Evolutionary conservation across 2,113 vertebrate genomes (phyloP).

Genomic region (Potamarius usumacintae): DNA sequence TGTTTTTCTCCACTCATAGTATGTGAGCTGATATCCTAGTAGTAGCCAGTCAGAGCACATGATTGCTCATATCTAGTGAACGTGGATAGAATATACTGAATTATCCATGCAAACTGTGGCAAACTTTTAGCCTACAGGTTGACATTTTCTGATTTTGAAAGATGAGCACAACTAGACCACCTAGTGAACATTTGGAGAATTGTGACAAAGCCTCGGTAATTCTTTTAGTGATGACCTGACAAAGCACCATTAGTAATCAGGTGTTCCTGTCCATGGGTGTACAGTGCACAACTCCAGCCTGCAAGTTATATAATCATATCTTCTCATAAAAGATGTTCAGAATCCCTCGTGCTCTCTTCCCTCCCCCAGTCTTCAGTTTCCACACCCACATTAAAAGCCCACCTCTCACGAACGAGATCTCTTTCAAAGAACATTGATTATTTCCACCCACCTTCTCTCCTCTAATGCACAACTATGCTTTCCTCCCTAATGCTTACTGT

Average conservation of each 20-base stretch:
- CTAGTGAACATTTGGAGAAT: not conserved
- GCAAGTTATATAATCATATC: constrained; percentile 28
- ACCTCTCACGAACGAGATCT: constrained; percentile 23
- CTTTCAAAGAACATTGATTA: constrained; percentile 44
- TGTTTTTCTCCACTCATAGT: no score
- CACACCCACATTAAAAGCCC: constrained; percentile 25
- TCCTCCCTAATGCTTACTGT: constrained; percentile 28
- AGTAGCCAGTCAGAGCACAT: no score
- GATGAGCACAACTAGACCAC: not conserved
- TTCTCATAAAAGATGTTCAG: constrained; percentile 32
- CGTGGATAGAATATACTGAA: not conserved
- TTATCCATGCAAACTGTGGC: not conserved
- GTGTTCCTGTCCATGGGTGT: not conserved
- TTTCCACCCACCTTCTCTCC: constrained; percentile 26
- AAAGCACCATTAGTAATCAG: not conserved
- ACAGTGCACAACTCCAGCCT: constrained; percentile 6
- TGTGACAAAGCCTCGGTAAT: not conserved
- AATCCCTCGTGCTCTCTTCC: constrained; percentile 1
- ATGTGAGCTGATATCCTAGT: no score
- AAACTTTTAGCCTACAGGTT: not conserved
- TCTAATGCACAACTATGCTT: constrained; percentile 32
- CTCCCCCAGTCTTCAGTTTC: constrained; percentile 23
- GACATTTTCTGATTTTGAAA: not conserved
- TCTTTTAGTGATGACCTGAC: not conserved
- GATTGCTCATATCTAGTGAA: no score